Evolutionary conservation across 2,888 invertebrate species (phyloP), one percentile per base, ranked within the genome.

Genomic region (Gymnocheta viridis): DNA sequence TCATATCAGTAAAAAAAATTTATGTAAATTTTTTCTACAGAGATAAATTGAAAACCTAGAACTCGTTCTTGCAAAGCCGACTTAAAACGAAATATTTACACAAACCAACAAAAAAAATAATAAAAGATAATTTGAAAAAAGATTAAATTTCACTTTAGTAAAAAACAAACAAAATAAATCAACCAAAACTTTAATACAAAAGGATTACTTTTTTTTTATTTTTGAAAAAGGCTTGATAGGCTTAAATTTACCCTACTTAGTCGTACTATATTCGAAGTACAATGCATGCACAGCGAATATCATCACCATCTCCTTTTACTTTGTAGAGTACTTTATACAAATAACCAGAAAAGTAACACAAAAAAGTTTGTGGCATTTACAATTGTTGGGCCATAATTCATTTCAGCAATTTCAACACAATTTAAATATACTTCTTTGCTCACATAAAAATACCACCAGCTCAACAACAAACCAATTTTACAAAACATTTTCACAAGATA

Each of bases 351-450:
- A 58, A 47, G 41, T 44, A 41, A 44, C 2, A n/a, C 32, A 51
- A 62, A 38, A 49, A 62, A 35, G 35, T 22, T 64, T 70, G 66
- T 78, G 78, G 73, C 62, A 69, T 62, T 72, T 69, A 62, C 73
- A 82, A 84, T 80, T 82, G 72, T 73, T 67, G 67, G 27, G 51
- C 76, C 67, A 85, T 82, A 84, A 84, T 79, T 85, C 83, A 85
- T 84, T 85, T 82, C 69, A 77, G 60, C 79, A 82, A 80, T 79
- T 85, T 84, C 83, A 83, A 80, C 84, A 84, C 82, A 78, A 81
- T 80, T 82, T 82, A 79, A 79, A 82, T 82, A 41, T 64, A 82
- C 47, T 76, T 35, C 51, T 51, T 74, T 58, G 1, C 73, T 47
- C 10, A 10, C 35, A 32, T 44, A 56, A 47, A 47, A 24, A 27